A percentile compares a stretch with the other conserved stretches of the same genome.
These are phyloP conservation scores for Sycophila texana DNA, from an alignment of 2,888 invertebrate species.

Conservation along the genomic window DNA sequence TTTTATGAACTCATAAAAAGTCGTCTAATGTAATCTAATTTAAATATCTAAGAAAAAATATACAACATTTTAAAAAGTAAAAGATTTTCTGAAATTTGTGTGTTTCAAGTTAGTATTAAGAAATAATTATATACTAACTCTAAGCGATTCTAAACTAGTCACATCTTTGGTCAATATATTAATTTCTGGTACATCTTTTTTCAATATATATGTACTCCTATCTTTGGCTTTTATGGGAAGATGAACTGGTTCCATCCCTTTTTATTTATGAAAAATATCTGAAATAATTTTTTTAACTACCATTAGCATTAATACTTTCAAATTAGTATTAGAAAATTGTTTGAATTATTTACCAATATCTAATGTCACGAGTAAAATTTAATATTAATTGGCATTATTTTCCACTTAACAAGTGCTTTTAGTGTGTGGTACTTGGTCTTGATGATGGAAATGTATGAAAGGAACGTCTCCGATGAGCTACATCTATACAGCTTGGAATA, in stretches of 20 bases:
- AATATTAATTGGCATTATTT: not conserved
- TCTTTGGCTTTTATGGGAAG: slow-evolving; percentile 35
- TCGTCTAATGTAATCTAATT: not conserved
- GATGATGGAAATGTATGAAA: slow-evolving; percentile 45
- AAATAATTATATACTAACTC: slow-evolving; percentile 55
- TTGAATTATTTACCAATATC: not conserved
- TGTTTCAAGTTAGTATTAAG: not conserved
- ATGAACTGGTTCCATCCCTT: slow-evolving; percentile 44
- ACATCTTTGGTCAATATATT: slow-evolving; percentile 1
- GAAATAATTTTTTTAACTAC: slow-evolving; percentile 1
- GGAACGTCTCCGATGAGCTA: slow-evolving; percentile 30
- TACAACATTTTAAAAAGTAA: not conserved
- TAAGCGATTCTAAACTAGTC: slow-evolving; percentile 43
- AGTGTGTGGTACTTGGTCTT: slow-evolving; percentile 20
- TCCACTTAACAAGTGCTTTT: not conserved
- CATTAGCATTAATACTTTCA: not conserved
- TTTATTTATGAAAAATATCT: slow-evolving; percentile 15
- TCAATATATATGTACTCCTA: not conserved
- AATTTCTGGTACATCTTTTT: not conserved
- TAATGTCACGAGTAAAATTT: not conserved
- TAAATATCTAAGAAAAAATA: slow-evolving; percentile 9
- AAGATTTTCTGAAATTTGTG: not conserved
- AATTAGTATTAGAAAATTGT: not conserved
- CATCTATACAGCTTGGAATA: slow-evolving; percentile 8
- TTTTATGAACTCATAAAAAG: not conserved